Evolutionary conservation across 2,113 vertebrate genomes (phyloP).

Genomic region (Xenopus borealis): DNA sequence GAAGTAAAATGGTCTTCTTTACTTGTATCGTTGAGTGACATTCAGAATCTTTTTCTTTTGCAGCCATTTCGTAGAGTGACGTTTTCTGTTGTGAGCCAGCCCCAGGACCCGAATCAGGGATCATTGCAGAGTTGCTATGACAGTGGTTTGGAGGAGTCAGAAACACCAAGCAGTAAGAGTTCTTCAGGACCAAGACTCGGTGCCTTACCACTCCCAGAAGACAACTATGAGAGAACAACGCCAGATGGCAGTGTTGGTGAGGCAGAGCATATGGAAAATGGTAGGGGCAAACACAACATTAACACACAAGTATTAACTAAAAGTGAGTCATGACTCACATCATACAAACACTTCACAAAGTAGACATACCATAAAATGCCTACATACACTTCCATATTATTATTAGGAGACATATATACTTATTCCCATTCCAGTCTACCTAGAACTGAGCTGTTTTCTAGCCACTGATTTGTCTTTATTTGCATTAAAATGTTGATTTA

Average conservation of each 20-base stretch:
- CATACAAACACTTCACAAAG: not conserved
- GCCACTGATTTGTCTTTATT: no score
- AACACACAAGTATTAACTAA: conserved; percentile 66
- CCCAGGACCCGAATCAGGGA: conserved; percentile 99
- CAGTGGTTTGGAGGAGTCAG: conserved; percentile 98
- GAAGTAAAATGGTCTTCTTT: no score
- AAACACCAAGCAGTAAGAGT: conserved; percentile 99
- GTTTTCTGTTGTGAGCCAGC: conserved; percentile 99
- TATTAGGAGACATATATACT: no score
- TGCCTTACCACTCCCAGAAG: conserved; percentile 97
- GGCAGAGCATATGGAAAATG: conserved; percentile 99
- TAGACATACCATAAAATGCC: not conserved
- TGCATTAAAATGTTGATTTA: no score
- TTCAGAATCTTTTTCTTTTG: conserved; percentile 82
- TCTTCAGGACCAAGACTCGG: conserved; percentile 98
- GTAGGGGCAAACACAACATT: conserved; percentile 95
- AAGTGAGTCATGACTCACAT: conserved; percentile 60
- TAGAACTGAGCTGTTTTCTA: no score
- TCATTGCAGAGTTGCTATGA: conserved; percentile 99
- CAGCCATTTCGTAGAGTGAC: conserved; percentile 99
- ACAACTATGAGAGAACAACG: conserved; percentile 99
- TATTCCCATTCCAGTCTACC: no score
- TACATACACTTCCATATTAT: no score
- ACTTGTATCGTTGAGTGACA: no score
- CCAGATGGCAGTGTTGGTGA: conserved; percentile 99